These are phyloP conservation scores for Ormyrus labotus DNA, from an alignment of 2,888 invertebrate species.

Conservation along the genomic window DNA sequence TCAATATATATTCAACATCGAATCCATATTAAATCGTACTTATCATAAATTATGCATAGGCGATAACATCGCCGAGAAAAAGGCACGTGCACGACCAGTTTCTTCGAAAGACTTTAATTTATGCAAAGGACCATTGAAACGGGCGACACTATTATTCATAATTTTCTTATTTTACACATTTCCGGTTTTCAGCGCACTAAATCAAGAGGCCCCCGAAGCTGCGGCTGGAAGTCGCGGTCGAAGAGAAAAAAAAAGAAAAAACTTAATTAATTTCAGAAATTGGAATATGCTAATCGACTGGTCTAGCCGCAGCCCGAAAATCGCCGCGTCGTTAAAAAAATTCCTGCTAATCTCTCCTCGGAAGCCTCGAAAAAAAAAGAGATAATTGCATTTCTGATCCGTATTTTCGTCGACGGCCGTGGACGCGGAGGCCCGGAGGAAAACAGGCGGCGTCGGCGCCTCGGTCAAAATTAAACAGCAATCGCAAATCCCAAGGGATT, in stretches of 20 bases:
- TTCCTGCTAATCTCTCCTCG: no score
- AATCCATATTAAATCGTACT: background rate
- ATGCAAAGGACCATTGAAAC: slow-evolving; percentile 17
- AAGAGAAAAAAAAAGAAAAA: background rate
- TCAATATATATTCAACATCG: background rate
- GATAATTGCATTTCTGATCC: no score
- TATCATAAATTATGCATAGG: slow-evolving; percentile 4
- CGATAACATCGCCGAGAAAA: background rate
- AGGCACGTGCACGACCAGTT: slow-evolving; percentile 3
- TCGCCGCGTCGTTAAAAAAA: no score
- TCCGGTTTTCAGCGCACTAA: background rate
- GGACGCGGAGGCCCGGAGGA: background rate
- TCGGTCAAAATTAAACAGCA: slow-evolving; percentile 24
- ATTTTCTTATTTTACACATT: background rate
- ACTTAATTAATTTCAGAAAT: no score
- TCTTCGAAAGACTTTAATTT: slow-evolving; percentile 10
- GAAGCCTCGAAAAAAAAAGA: no score
- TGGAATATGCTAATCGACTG: no score
- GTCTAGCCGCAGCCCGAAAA: no score
- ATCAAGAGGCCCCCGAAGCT: no score
- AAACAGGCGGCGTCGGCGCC: background rate
- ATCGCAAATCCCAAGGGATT: slow-evolving; percentile 35
- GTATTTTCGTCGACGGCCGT: no score
- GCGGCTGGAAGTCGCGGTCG: no score
- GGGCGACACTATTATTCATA: background rate